Conservation (phyloP, 2,888 invertebrate species). For the Ophion costatus region DNA sequence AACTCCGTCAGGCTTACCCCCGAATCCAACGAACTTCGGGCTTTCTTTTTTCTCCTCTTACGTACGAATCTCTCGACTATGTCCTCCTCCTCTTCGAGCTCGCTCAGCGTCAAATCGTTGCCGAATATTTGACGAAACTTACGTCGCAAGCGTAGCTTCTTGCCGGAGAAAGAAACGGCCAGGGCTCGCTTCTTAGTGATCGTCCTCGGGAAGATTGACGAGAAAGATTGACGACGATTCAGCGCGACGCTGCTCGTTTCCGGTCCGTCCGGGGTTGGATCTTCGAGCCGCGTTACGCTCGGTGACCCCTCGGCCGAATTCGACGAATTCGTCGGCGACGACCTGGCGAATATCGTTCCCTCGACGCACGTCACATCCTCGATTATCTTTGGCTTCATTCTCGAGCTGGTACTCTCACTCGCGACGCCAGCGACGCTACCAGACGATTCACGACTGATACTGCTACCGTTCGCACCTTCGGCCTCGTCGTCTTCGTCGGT, state of each 20-base stretch:
- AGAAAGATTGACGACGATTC: no score
- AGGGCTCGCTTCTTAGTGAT: not conserved
- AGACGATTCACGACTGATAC: not conserved
- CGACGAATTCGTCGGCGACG: not conserved
- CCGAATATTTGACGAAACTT: constrained; percentile 48
- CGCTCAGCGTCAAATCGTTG: constrained; percentile 23
- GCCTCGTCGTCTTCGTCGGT: constrained; percentile 20
- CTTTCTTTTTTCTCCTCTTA: not conserved
- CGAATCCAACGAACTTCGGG: constrained; percentile 23
- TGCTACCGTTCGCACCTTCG: constrained; percentile 1
- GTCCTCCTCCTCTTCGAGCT: constrained; percentile 45
- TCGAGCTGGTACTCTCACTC: not conserved
- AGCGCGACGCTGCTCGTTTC: not conserved
- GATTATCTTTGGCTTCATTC: constrained; percentile 44
- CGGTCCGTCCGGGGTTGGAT: not conserved
- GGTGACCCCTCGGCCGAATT: not conserved
- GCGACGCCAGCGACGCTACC: not conserved
- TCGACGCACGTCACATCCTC: constrained; percentile 58
- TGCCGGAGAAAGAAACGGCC: not conserved
- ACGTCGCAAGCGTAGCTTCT: constrained; percentile 14
- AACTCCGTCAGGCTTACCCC: constrained; percentile 6
- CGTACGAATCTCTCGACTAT: constrained; percentile 16
- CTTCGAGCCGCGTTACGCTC: not conserved
- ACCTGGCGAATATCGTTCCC: constrained; percentile 26
- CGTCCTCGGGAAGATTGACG: not conserved